Evolutionary conservation across 35 echinoderm and acorn worm genomes (phyloP).

Genomic region (Hemicentrotus pulcherrimus): DNA sequence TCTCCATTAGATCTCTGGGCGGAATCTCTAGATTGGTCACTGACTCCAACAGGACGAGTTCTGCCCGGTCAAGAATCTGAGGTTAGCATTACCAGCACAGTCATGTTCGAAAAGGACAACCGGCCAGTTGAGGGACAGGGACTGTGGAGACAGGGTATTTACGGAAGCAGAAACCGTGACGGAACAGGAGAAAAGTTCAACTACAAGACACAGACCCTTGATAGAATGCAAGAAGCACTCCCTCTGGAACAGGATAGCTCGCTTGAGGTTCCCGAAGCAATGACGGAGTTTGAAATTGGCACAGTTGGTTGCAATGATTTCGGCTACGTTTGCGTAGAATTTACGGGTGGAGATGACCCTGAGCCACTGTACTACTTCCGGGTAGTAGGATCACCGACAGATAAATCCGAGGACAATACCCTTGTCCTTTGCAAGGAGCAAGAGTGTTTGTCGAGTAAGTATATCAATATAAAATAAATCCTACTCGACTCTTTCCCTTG

Average conservation of each 20-base stretch:
- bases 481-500: too few relatives aligned
- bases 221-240: conserved; percentile 35
- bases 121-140: conserved; percentile 59
- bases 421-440: conserved; percentile 68
- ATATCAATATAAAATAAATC: neutral
- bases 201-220: conserved; percentile 56
- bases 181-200: conserved; percentile 69
- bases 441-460: conserved; percentile 80
- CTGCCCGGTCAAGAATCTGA: conserved; percentile 65
- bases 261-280: conserved; percentile 54
- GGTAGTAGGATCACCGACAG: conserved; percentile 20
- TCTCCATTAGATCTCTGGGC: conserved; percentile 48
- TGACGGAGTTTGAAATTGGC: conserved; percentile 80
- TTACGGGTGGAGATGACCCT: conserved; percentile 74
- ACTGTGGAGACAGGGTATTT: conserved; percentile 79
- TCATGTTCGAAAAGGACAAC: conserved; percentile 57
- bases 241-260: conserved; percentile 25
- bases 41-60: neutral
- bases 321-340: conserved; percentile 82
- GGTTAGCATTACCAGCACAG: conserved; percentile 58
- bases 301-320: conserved; percentile 77
- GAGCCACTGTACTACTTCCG: conserved; percentile 75
- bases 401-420: conserved; percentile 34
- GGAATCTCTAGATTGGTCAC: conserved; percentile 54
- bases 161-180: conserved; percentile 73